phyloP scores from a whole-genome alignment of 2,797 vertebrate species.

The Odontamblyopus lacepedii region DNA sequence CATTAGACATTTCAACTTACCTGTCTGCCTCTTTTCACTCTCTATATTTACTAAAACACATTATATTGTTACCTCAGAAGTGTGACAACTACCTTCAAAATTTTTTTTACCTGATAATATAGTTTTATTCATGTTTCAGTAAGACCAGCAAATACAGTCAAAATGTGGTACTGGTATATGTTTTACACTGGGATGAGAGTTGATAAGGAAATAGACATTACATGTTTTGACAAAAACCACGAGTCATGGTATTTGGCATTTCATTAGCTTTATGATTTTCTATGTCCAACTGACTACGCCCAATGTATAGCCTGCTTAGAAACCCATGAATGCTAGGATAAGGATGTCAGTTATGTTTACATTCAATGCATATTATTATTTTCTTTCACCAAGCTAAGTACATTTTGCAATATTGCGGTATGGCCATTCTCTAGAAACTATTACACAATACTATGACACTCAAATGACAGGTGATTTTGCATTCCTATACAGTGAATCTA shows the following conservation, averaged over 20 bases:
- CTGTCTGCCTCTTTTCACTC: slow-evolving; percentile 61
- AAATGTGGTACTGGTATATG: not conserved
- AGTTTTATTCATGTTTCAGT: not conserved
- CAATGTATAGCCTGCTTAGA: not conserved
- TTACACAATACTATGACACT: slow-evolving; percentile 1
- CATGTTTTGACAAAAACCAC: not conserved
- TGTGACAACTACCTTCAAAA: slow-evolving; percentile 2
- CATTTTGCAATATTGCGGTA: not conserved
- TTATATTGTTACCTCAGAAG: slow-evolving; percentile 49
- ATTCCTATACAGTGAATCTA: not conserved
- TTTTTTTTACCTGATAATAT: not conserved
- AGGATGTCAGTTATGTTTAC: not conserved
- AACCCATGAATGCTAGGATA: not conserved
- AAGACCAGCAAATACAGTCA: not conserved
- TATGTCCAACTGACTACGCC: not conserved
- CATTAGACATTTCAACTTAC: slow-evolving; percentile 71
- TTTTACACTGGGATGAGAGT: not conserved
- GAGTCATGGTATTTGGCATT: not conserved
- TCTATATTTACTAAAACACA: slow-evolving; percentile 62
- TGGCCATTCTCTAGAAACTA: not conserved
- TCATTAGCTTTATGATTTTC: not conserved
- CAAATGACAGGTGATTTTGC: not conserved
- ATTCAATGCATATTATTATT: not conserved
- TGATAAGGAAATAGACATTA: not conserved
- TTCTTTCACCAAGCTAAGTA: not conserved